A percentile compares a stretch with the other conserved stretches of the same genome.
These are phyloP conservation scores for Piliocolobus tephrosceles DNA, from an alignment of 2,113 vertebrate genomes.

Conservation along the genomic window DNA sequence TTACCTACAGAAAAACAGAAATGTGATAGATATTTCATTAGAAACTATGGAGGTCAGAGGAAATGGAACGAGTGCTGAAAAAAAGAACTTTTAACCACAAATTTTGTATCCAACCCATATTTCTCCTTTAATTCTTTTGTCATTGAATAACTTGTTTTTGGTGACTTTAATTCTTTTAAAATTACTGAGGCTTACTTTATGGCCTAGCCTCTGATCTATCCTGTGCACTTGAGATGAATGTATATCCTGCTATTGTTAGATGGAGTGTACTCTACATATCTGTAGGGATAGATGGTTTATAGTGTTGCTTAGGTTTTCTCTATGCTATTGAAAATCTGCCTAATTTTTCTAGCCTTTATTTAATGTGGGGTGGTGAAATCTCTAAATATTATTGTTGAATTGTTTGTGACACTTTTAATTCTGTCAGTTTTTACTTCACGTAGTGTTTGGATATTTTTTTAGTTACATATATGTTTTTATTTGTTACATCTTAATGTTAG, in stretches of 20 bases:
- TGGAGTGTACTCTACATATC: not conserved
- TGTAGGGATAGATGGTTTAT: not conserved
- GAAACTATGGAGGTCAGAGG: not conserved
- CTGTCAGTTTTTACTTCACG: not conserved
- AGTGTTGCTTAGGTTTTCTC: not conserved
- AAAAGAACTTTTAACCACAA: too few species aligned
- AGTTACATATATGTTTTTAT: not conserved
- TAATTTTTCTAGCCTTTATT: not conserved
- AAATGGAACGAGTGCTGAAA: not conserved
- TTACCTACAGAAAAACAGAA: not conserved
- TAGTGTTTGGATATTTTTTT: not conserved
- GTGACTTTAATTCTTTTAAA: not conserved
- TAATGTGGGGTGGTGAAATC: not conserved
- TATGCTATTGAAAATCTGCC: not conserved
- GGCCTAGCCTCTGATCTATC: not conserved
- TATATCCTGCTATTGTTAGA: not conserved
- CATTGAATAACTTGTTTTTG: not conserved
- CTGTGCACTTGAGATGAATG: not conserved
- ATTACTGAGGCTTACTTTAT: not conserved
- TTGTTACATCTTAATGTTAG: not conserved
- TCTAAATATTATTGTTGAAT: not conserved
- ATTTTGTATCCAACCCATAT: not conserved
- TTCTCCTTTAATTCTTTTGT: conserved; percentile 20
- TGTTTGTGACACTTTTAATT: not conserved
- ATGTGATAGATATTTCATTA: not conserved